Percentiles rank a stretch among this genome's conserved stretches.
Conservation (phyloP, 2,797 vertebrate species). For the Tragopan temminckii region DNA sequence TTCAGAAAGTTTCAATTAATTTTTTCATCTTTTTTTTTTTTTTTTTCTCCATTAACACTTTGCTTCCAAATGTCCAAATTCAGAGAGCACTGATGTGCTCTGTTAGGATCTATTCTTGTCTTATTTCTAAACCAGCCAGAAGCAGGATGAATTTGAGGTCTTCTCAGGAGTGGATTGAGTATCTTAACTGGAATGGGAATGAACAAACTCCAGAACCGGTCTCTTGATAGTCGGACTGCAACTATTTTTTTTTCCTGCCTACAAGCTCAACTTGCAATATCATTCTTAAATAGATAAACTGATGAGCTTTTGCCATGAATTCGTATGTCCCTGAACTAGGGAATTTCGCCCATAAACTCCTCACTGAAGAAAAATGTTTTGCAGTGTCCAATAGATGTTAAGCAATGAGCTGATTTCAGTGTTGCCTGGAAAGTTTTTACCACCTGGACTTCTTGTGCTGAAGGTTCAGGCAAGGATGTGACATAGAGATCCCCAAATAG, state of each 20-base stretch:
- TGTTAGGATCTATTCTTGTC: background rate
- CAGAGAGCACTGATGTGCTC: background rate
- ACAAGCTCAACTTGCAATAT: background rate
- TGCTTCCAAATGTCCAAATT: background rate
- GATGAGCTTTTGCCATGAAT: background rate
- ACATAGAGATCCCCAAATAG: background rate
- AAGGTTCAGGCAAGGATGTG: conserved; percentile 24
- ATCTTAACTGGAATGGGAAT: background rate
- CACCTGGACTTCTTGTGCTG: background rate
- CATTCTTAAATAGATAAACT: background rate
- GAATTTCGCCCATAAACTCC: background rate
- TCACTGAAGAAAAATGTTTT: background rate
- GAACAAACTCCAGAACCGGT: background rate
- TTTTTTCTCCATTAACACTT: background rate
- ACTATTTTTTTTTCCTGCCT: background rate
- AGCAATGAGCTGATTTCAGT: background rate
- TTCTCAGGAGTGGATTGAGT: background rate
- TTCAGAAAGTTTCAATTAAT: background rate
- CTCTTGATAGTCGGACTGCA: background rate
- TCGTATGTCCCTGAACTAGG: background rate
- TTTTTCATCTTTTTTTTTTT: background rate
- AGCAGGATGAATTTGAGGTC: background rate
- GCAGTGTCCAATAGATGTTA: background rate
- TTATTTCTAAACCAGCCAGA: background rate
- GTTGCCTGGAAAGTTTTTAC: background rate